Evolutionary conservation across 2,797 vertebrate genomes (phyloP), one percentile per base, ranked within the genome.

Genomic region (Cynodonichthys magdalenae): DNA sequence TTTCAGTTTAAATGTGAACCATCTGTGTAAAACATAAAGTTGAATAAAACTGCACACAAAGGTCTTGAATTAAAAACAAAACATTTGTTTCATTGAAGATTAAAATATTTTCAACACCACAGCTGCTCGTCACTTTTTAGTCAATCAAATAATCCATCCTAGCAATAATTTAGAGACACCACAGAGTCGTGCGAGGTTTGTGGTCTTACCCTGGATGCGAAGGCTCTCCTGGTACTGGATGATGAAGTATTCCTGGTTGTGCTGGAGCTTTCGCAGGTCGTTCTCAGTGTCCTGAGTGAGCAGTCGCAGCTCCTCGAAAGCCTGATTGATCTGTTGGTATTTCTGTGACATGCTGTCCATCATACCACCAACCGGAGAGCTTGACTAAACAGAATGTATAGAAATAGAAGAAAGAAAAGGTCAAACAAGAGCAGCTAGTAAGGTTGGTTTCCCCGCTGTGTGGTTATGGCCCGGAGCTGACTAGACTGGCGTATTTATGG

Each of bases 171-270:
- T 2, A 1, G 8, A 3, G 49, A 11, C 36, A 18, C 0, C 17
- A 3, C 5, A n/a, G 50, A 5, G 1, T 20, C n/a, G 42, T 11
- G 29, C 24, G n/a, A 2, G 92, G 64, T 7, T 80, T 86, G 15
- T 88, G 85, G 0, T 36, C 92, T 81, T 79, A 98, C 97, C 97
- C 89, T 99, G 97, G 75, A 98, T 94, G 59, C 96, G 92, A 75
- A 98, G 93, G 87, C 95, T 99, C 89, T 99, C 97, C 85, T 98
- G 96, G 83, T 99, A 99, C 88, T 99, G 96, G 86, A 99, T 99
- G 88, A 99, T 98, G 89, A 99, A 99, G 75, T 97, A 99, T 71
- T 99, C 97, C 79, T 99, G 97, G 2, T 95, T 97, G 88, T 99
- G 96, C 81, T 99, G 97, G 77, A 99, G 93, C 86, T 97, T 98